Base-by-base conservation (phyloP, 2,888 invertebrate genomes). In the Bedellia somnulentella region DNA sequence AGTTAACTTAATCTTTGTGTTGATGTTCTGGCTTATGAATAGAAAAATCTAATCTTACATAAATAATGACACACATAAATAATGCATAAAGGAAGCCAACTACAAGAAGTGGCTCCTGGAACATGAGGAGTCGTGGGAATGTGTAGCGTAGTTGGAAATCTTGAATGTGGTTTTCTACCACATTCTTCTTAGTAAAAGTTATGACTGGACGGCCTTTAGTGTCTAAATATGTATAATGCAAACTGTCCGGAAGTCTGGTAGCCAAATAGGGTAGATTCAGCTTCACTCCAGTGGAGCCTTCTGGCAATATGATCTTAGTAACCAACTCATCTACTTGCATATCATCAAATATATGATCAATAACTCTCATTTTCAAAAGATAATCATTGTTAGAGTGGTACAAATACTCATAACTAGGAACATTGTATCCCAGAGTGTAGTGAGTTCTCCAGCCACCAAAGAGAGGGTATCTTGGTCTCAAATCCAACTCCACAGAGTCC, bases 371-470 rank as follows among this genome's bases (percentile, higher is more conserved):
- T 56, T 90, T 92, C 32, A 99, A 67, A 24, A 89, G 79, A 60
- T 88, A 96, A 15, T 88, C 81, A 53, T 84, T 83, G 37, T 87
- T 88, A 37, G 81, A 80, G 42, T 87, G 87, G 57, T 82, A 96
- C 15, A 99, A 77, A 63, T 97, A 97, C 54, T 97, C 96, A 55
- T 95, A 95, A 43, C 95, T 93, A 3, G 99, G 98, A 0, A 99
- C 89, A 71, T 95, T 97, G 76, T 97, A 96, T 3, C 99, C 99
- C 27, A 99, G 79, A 24, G 88, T 89, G 63, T 99, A 99, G 44
- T 93, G 92, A 5, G 96, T 97, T 60, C 91, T 93, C 99, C 99
- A 99, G 9, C 99, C 99, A 32, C 99, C 99, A 61, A 98, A 99
- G 3, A 99, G 77, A 3, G 99, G 99, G 62, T 97, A 99, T 46